These are phyloP conservation scores for Poicephalus gulielmi DNA, from an alignment of 2,113 vertebrate species.

Conservation along the genomic window DNA sequence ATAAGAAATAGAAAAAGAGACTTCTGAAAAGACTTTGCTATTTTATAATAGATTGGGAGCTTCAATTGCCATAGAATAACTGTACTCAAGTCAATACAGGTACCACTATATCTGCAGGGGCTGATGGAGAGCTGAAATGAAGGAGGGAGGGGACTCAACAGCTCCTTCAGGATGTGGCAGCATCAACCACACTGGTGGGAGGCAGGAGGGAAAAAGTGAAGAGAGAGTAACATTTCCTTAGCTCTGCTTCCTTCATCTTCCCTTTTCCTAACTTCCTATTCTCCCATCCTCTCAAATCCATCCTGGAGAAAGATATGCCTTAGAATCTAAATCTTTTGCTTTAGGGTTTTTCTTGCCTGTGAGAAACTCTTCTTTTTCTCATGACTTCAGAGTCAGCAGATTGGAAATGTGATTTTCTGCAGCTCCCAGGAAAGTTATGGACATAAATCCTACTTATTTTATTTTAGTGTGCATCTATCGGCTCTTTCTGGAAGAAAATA, in stretches of 20 bases:
- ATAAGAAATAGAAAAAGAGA: background rate
- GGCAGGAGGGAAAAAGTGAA: background rate
- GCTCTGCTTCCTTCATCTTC: background rate
- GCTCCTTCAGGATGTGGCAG: background rate
- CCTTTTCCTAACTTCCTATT: background rate
- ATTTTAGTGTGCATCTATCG: background rate
- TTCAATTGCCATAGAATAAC: background rate
- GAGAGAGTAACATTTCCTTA: background rate
- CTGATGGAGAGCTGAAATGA: background rate
- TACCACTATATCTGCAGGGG: background rate
- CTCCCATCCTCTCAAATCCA: background rate
- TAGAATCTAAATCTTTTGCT: background rate
- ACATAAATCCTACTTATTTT: background rate
- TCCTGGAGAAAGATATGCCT: background rate
- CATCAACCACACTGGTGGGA: accelerated
- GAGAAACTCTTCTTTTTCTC: background rate
- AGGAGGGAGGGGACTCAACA: background rate
- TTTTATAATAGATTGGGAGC: background rate
- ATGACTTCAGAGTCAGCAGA: background rate
- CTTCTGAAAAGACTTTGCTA: background rate
- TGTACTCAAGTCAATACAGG: background rate
- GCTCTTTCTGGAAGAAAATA: background rate
- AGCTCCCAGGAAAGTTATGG: background rate
- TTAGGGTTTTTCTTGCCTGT: background rate
- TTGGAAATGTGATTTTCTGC: background rate